Percentiles rank a stretch among this genome's conserved stretches.
These are phyloP conservation scores for Heliothis peltigera DNA, from an alignment of 2,888 invertebrate genomes.

Conservation along the genomic window DNA sequence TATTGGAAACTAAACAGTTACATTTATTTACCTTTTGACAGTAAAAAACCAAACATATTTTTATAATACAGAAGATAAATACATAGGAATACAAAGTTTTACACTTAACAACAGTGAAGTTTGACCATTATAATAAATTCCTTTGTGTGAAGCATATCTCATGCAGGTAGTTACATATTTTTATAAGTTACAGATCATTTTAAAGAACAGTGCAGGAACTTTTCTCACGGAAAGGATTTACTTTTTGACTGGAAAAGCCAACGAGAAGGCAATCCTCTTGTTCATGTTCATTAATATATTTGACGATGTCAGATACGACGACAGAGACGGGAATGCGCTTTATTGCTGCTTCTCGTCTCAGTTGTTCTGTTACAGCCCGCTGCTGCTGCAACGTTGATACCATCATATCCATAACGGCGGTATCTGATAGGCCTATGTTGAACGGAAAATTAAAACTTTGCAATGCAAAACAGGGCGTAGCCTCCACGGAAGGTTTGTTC, in stretches of 20 bases:
- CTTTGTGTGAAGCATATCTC: conserved; percentile 28
- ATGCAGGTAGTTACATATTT: conserved; percentile 23
- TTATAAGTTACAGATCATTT: conserved; percentile 65
- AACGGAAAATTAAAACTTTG: conserved; percentile 79
- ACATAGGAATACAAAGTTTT: conserved; percentile 15
- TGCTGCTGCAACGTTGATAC: conserved; percentile 98
- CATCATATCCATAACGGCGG: conserved; percentile 97
- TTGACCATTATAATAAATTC: conserved; percentile 15
- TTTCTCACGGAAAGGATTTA: conserved; percentile 98
- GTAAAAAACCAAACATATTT: conserved; percentile 14
- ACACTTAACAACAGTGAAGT: conserved; percentile 1
- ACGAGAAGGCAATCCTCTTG: conserved; percentile 97
- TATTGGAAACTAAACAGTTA: conserved; percentile 57
- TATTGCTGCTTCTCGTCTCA: conserved; percentile 96
- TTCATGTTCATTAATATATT: conserved; percentile 96
- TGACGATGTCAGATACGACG: conserved; percentile 97
- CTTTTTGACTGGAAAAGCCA: conserved; percentile 98
- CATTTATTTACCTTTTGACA: conserved; percentile 58
- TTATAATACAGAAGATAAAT: conserved; percentile 11
- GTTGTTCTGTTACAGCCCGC: conserved; percentile 97
- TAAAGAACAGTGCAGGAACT: conserved; percentile 96
- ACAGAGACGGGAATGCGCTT: conserved; percentile 96
- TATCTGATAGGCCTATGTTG: conserved; percentile 97
- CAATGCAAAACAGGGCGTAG: conserved; percentile 85
- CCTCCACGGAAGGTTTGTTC: conserved; percentile 67